Evolutionary conservation across 2,797 vertebrate species (phyloP).

Genomic region (Takifugu rubripes): DNA sequence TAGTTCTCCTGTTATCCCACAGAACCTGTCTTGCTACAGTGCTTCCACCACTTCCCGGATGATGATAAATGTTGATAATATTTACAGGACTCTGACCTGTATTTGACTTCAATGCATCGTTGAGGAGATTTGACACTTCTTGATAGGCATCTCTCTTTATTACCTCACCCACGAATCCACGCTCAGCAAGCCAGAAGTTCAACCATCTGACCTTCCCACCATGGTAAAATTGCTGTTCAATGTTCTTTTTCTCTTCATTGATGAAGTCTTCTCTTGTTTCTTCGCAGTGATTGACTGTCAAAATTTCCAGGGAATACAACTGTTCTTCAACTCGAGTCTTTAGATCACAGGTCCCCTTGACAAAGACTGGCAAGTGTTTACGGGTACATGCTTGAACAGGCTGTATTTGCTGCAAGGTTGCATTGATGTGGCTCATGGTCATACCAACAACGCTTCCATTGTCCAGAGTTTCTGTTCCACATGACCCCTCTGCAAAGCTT

Average conservation of each 20-base stretch:
- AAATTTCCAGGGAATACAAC: constrained; percentile 78
- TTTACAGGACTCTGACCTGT: constrained; percentile 56
- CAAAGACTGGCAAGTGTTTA: constrained; percentile 73
- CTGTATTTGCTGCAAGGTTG: constrained; percentile 65
- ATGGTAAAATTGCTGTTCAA: constrained; percentile 76
- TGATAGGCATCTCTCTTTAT: constrained; percentile 72
- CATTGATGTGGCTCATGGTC: constrained; percentile 79
- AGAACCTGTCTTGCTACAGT: constrained; percentile 82
- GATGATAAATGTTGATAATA: constrained; percentile 81
- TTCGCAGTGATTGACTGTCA: constrained; percentile 76
- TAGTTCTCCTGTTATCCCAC: constrained; percentile 76
- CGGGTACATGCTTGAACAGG: not conserved
- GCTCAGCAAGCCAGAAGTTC: constrained; percentile 73
- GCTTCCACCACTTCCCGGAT: constrained; percentile 86
- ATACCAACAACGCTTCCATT: constrained; percentile 77
- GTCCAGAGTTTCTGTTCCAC: constrained; percentile 64
- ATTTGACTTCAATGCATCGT: constrained; percentile 37
- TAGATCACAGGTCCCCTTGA: constrained; percentile 67
- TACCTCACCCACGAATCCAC: constrained; percentile 56
- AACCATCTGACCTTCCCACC: constrained; percentile 73
- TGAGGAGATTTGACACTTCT: constrained; percentile 61
- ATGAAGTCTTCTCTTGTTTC: constrained; percentile 61
- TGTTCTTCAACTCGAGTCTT: constrained; percentile 72
- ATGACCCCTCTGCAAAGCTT: constrained; percentile 72
- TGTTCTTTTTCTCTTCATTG: constrained; percentile 59